phyloP scores from a whole-genome alignment of 2,888 invertebrate genomes.

The Mechanitis messenoides region DNA sequence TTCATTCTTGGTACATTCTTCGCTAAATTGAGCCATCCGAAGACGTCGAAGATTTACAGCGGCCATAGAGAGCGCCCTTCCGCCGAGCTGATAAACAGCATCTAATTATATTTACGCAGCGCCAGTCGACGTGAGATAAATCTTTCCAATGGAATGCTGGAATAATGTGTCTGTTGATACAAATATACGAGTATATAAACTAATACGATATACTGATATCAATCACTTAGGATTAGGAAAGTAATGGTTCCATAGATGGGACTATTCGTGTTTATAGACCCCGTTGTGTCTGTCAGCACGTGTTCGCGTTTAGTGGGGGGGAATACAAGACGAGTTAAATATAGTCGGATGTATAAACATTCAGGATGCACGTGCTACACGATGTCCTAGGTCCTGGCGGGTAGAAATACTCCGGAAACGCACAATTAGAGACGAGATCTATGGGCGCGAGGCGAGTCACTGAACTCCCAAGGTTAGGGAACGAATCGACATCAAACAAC shows the following conservation, averaged over 20 bases:
- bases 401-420: conserved; percentile 63
- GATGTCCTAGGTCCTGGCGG: conserved; percentile 52
- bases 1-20: conserved; percentile 42
- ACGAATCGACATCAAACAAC: conserved; percentile 35
- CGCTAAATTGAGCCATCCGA: conserved; percentile 70
- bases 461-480: conserved; percentile 67
- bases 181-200: conserved; percentile 34
- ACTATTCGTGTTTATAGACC: conserved; percentile 31
- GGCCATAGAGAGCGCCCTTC: conserved; percentile 69
- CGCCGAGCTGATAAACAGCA: conserved; percentile 72
- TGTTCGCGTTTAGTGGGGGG: conserved; percentile 20
- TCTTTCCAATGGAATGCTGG: conserved; percentile 58
- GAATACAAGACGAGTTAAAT: conserved; percentile 24
- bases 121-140: conserved; percentile 67
- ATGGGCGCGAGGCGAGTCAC: conserved; percentile 51
- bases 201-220: conserved; percentile 49
- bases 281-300: conserved; percentile 27
- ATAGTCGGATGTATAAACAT: conserved; percentile 24
- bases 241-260: not conserved
- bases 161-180: conserved; percentile 52
- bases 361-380: conserved; percentile 52
- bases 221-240: conserved; percentile 44
- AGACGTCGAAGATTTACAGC: conserved; percentile 62
- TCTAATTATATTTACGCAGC: conserved; percentile 76
- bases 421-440: conserved; percentile 53